Conservation (phyloP, 2,113 vertebrate genomes). For the Pheucticus melanocephalus region DNA sequence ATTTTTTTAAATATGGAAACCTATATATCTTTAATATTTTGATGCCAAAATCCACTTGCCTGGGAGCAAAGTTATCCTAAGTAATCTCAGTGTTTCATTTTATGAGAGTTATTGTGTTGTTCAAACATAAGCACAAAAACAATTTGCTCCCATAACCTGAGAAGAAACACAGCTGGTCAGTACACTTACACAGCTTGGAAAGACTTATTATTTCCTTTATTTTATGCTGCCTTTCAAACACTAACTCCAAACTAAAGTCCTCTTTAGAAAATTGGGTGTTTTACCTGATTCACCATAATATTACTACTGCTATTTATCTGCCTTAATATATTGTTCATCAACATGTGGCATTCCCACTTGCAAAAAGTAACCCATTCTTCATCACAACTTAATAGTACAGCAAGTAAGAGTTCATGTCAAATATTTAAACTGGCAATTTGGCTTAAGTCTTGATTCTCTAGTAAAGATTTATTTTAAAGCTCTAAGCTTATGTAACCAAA, state of each 20-base stretch:
- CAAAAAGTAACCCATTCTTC: neutral
- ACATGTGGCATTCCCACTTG: neutral
- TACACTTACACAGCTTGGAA: neutral
- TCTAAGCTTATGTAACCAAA: neutral
- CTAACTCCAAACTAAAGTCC: neutral
- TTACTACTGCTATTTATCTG: neutral
- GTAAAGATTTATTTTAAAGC: neutral
- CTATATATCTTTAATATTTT: neutral
- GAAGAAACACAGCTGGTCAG: neutral
- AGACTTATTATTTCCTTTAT: neutral
- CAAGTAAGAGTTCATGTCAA: neutral
- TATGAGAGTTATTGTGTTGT: neutral
- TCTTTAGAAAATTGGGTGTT: neutral
- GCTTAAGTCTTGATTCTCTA: neutral
- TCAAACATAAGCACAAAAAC: neutral
- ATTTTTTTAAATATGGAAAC: neutral
- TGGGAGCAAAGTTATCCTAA: neutral
- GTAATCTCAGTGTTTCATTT: neutral
- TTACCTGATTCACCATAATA: neutral
- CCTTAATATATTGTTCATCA: neutral
- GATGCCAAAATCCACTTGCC: neutral
- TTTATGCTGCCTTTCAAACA: neutral
- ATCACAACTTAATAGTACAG: neutral
- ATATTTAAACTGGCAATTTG: neutral
- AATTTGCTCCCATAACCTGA: neutral